These are phyloP conservation scores for Zosterops lateralis DNA, from an alignment of 2,113 vertebrate genomes.

Conservation along the genomic window DNA sequence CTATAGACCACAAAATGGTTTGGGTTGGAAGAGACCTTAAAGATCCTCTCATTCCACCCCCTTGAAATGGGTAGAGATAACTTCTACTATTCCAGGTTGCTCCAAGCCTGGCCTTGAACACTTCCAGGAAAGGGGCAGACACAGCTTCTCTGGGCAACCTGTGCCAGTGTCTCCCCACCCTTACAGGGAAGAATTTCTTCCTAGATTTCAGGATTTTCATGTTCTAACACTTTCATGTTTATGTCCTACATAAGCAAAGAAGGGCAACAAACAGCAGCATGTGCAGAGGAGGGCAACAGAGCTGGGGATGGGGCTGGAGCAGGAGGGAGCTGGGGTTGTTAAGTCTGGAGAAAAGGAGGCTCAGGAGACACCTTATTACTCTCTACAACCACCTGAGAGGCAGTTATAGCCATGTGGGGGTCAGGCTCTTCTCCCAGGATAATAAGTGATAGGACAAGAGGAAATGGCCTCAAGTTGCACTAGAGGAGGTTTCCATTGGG, in stretches of 20 bases:
- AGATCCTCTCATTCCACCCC: neutral
- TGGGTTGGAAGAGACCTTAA: neutral
- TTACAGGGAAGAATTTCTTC: neutral
- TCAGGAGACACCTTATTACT: neutral
- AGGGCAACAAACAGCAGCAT: neutral
- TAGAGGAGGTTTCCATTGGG: neutral
- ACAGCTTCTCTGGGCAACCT: neutral
- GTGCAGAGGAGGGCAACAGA: neutral
- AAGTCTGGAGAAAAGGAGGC: neutral
- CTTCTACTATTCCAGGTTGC: accelerated
- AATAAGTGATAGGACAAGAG: neutral
- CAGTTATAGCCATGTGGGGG: no score
- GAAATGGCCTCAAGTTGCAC: neutral
- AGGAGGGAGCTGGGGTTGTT: neutral
- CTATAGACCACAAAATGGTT: neutral
- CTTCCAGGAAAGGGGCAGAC: neutral
- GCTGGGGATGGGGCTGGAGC: neutral
- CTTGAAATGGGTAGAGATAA: neutral
- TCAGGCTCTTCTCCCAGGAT: neutral
- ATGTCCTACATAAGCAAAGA: neutral
- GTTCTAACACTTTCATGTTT: neutral
- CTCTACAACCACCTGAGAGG: neutral
- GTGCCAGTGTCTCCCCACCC: neutral
- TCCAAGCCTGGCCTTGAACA: neutral
- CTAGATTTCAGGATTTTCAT: neutral